These are phyloP conservation scores for Baronia brevicornis DNA, from an alignment of 2,888 invertebrate genomes.

Conservation along the genomic window DNA sequence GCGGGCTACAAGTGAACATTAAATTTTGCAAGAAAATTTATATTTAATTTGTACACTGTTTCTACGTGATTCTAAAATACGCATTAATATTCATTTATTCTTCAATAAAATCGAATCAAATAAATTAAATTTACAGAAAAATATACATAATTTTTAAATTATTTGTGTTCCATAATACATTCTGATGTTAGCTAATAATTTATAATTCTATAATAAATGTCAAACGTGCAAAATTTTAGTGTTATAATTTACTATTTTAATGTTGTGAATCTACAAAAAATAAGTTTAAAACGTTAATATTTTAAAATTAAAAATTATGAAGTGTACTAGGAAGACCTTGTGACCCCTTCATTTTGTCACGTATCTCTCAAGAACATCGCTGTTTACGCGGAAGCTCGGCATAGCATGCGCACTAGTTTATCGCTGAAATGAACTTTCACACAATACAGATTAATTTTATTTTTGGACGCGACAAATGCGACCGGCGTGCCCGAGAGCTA, in stretches of 20 bases:
- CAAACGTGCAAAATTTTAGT: too few species aligned
- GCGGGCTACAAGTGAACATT: slow-evolving; percentile 3
- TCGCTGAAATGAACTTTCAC: slow-evolving; percentile 66
- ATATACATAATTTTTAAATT: too few species aligned
- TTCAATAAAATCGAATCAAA: too few species aligned
- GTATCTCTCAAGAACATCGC: slow-evolving; percentile 38
- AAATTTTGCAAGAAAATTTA: slow-evolving; percentile 2
- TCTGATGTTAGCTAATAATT: too few species aligned
- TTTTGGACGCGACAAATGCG: slow-evolving; percentile 55
- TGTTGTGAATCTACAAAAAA: too few species aligned
- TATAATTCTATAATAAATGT: too few species aligned
- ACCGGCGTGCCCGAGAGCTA: slow-evolving; percentile 49
- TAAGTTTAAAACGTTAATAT: too few species aligned
- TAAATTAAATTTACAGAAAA: too few species aligned
- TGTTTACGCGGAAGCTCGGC: slow-evolving; percentile 42
- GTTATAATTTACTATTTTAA: too few species aligned
- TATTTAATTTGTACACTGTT: slow-evolving; percentile 1
- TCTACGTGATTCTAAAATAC: too few species aligned
- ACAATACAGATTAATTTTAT: slow-evolving; percentile 63
- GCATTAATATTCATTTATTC: too few species aligned
- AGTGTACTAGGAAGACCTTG: slow-evolving; percentile 13
- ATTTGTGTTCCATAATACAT: too few species aligned
- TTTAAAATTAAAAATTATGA: slow-evolving; percentile 1
- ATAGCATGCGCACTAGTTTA: slow-evolving; percentile 44
- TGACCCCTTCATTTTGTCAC: slow-evolving; percentile 29